Percentiles rank a stretch among this genome's conserved stretches.
These are phyloP conservation scores for Nineta flava DNA, from an alignment of 2,888 invertebrate genomes.

Conservation along the genomic window DNA sequence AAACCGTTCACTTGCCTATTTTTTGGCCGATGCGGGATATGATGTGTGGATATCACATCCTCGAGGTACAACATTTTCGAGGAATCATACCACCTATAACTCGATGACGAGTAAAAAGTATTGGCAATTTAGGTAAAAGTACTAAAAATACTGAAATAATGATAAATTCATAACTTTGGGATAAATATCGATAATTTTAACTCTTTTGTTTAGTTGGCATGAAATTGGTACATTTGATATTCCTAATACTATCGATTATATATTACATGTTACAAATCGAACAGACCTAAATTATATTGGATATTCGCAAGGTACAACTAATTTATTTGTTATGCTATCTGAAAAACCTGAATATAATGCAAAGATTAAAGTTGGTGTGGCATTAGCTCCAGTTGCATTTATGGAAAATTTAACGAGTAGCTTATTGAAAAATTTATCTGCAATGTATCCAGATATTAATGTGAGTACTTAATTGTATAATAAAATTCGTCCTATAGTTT, in stretches of 20 bases:
- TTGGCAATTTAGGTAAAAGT: background rate
- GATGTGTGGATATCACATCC: background rate
- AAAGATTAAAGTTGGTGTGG: constrained; percentile 32
- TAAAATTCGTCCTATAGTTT: too few relatives aligned
- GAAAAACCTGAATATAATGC: constrained; percentile 30
- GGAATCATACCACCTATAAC: background rate
- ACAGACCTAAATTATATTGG: constrained; percentile 34
- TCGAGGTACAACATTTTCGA: background rate
- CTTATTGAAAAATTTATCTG: too few relatives aligned
- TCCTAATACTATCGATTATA: background rate
- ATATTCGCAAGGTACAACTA: constrained; percentile 39
- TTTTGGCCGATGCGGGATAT: background rate
- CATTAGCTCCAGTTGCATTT: constrained; percentile 35
- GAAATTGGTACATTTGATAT: background rate
- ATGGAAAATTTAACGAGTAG: constrained; percentile 18
- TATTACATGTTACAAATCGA: constrained; percentile 21
- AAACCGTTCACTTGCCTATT: background rate
- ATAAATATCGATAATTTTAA: background rate
- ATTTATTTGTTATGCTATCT: constrained; percentile 32
- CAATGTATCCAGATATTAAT: too few relatives aligned
- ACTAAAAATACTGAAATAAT: too few relatives aligned
- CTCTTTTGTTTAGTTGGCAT: background rate
- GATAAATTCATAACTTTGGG: background rate
- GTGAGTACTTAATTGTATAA: too few relatives aligned
- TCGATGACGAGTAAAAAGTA: background rate